phyloP scores from a whole-genome alignment of 2,797 vertebrate species.

The Novumbra hubbsi region DNA sequence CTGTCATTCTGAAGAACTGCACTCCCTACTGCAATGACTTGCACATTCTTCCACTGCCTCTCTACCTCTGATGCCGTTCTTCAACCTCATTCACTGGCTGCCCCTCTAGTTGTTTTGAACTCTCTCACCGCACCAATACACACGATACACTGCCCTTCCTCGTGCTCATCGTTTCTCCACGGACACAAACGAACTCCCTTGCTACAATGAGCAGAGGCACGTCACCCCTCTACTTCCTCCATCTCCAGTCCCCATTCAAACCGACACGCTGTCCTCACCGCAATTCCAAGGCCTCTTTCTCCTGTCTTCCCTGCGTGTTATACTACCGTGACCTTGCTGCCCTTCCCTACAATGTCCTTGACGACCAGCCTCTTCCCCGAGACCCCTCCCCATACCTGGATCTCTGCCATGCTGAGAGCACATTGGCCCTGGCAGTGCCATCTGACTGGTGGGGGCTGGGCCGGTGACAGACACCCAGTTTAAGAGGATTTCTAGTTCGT shows the following conservation, averaged over 20 bases:
- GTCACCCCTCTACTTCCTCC: neutral
- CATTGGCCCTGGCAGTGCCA: slow-evolving; percentile 11
- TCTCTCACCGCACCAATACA: neutral
- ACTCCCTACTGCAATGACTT: slow-evolving; percentile 54
- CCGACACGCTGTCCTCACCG: neutral
- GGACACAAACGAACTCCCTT: neutral
- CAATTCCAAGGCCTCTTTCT: neutral
- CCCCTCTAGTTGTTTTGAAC: neutral
- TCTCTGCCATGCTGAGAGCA: slow-evolving; percentile 20
- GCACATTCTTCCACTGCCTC: slow-evolving; percentile 59
- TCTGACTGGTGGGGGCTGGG: slow-evolving; percentile 6
- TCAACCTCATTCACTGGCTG: neutral
- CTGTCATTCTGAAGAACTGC: slow-evolving; percentile 45
- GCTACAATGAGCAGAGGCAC: neutral
- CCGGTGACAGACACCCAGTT: slow-evolving; percentile 5
- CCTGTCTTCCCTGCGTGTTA: neutral
- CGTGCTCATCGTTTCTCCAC: neutral
- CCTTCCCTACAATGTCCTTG: slow-evolving; percentile 49
- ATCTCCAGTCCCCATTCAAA: neutral
- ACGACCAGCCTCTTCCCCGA: slow-evolving; percentile 48
- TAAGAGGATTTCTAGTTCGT: slow-evolving; percentile 9
- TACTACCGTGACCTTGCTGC: slow-evolving; percentile 10
- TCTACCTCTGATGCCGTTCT: too few species aligned
- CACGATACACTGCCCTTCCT: neutral
- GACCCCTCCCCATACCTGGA: slow-evolving; percentile 47